Evolutionary conservation across 2,888 invertebrate genomes (phyloP), one percentile per base, ranked within the genome.

Genomic region (Endomychus coccineus): DNA sequence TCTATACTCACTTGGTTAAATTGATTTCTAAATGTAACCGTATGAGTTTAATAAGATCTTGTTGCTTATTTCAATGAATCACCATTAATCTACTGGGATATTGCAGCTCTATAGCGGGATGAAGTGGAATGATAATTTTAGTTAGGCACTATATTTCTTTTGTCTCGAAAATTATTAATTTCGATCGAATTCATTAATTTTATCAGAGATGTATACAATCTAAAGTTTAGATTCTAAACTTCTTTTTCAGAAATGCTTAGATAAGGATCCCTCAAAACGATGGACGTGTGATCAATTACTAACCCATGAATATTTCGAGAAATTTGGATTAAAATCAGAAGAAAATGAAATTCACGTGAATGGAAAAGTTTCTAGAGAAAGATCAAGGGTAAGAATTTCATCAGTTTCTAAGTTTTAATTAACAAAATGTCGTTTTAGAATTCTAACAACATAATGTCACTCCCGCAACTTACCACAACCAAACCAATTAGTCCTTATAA

Each of bases 241-340:
- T n/a, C 17, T 17, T 27, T 66, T 74, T 4, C 71, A 92, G 85
- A 89, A 86, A 78, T 97, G 96, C 65, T 71, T 98, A 49, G 90
- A 94, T 65, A 92, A 91, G 67, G 94, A 97, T 66, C 97, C 97
- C 0, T 75, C 78, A 43, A 79, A 86, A 61, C 73, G 97, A 54
- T 88, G 88, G 83, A 86, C 87, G 2, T 95, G 95, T 66, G 88
- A 90, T 49, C 88, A 91, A 62, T 71, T 98, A 27, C 69, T 92
- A 35, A 77, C 81, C 45, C 96, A 97, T 64, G 77, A 81, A 4
- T 95, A 96, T 67, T 95, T 97, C 68, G 86, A 88, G 55, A 85
- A 88, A 62, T 89, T 87, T 57, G 76, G 79, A 46, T 86, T 83
- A 67, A 83, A 85, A 59, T 74, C 85, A 41, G 86, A 88, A 4